Percentiles rank a stretch among this genome's conserved stretches.
Conservation (phyloP, 2,113 vertebrate species). For the Oncorhynchus tshawytscha region DNA sequence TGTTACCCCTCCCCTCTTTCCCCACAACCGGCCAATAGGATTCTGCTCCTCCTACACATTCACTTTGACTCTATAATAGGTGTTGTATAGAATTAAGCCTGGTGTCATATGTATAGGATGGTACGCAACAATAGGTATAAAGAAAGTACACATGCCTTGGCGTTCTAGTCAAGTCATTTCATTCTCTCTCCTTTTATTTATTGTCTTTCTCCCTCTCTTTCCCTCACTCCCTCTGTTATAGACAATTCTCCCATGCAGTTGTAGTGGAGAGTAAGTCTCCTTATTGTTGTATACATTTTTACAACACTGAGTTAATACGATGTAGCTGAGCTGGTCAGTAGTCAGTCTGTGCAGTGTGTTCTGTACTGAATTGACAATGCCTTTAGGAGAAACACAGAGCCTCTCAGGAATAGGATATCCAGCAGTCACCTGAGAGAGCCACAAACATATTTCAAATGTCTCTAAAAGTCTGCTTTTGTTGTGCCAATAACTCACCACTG, state of each 20-base stretch:
- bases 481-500: not conserved
- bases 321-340: constrained; percentile 6
- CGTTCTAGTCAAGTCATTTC: not conserved
- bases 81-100: not conserved
- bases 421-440: constrained; percentile 49
- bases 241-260: constrained; percentile 29
- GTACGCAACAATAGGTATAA: not conserved
- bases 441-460: constrained; percentile 16
- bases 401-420: constrained; percentile 27
- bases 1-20: constrained; percentile 10
- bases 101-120: not conserved
- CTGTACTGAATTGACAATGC: constrained; percentile 41
- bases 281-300: not conserved
- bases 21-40: too few species aligned
- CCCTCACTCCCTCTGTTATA: constrained; percentile 6
- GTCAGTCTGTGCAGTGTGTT: constrained; percentile 5
- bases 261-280: constrained; percentile 46
- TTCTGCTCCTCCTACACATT: not conserved
- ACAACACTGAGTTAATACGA: constrained; percentile 18
- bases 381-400: constrained; percentile 32
- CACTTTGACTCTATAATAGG: not conserved
- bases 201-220: constrained; percentile 8
- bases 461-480: not conserved
- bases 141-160: not conserved
- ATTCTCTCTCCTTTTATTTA: not conserved